Conservation (phyloP, 1,140 invertebrate genomes). For the Brachionus angularis region DNA sequence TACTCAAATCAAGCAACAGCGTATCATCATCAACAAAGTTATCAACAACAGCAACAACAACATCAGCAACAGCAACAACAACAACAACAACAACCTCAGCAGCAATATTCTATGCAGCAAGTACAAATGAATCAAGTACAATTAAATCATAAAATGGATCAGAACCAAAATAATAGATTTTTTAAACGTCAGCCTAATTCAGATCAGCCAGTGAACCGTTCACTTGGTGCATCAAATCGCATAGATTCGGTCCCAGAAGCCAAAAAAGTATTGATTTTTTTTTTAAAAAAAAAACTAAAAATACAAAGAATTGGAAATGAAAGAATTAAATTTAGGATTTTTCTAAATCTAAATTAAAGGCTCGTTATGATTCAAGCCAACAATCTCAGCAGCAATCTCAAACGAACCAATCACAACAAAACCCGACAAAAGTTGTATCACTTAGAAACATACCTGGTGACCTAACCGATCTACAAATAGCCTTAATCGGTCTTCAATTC, state of each 20-base stretch:
- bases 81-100: slow-evolving; percentile 4
- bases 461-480: slow-evolving; percentile 90
- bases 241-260: slow-evolving; percentile 20
- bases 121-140: slow-evolving; percentile 5
- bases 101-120: not conserved
- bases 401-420: not conserved
- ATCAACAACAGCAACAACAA: slow-evolving; percentile 13
- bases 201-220: not conserved
- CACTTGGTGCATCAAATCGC: not conserved
- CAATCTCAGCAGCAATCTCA: not conserved
- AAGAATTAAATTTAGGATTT: slow-evolving; percentile 37
- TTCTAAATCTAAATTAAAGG: slow-evolving; percentile 43
- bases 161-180: not conserved
- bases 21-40: not conserved
- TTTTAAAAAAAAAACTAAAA: not conserved
- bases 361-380: slow-evolving; percentile 19
- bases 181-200: slow-evolving; percentile 34
- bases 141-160: slow-evolving; percentile 11
- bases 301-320: no score
- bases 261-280: slow-evolving; percentile 19
- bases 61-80: not conserved
- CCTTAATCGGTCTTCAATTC: slow-evolving; percentile 91
- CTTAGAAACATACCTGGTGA: slow-evolving; percentile 95
- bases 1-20: slow-evolving; percentile 30
- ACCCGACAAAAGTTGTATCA: slow-evolving; percentile 72